Percentiles rank a stretch among this genome's conserved stretches.
These are phyloP conservation scores for Papilio dardanus DNA, from an alignment of 1,140 invertebrate species.

Conservation along the genomic window DNA sequence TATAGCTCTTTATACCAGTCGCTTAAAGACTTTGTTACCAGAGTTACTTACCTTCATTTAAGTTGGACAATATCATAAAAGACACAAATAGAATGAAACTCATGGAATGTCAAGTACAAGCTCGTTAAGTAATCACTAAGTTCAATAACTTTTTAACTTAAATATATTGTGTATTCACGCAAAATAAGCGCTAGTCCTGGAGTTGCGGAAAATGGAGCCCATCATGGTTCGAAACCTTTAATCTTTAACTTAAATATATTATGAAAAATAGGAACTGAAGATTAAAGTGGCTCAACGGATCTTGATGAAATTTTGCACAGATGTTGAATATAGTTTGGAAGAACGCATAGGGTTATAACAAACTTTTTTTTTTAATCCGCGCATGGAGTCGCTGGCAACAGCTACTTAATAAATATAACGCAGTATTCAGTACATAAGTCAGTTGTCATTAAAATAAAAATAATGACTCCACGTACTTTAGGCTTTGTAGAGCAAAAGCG, in stretches of 20 bases:
- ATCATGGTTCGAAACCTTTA: too few relatives aligned
- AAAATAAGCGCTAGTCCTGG: too few relatives aligned
- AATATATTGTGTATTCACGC: too few relatives aligned
- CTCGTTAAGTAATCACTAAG: constrained; percentile 1
- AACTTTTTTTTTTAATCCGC: not conserved
- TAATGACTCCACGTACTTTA: constrained; percentile 6
- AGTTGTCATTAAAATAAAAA: constrained; percentile 6
- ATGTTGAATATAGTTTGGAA: too few relatives aligned
- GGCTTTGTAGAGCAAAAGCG: not conserved
- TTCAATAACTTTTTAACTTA: constrained; percentile 2
- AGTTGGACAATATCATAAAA: not conserved
- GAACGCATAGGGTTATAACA: too few relatives aligned
- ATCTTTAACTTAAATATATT: too few relatives aligned
- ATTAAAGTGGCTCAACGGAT: too few relatives aligned
- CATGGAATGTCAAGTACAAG: constrained; percentile 1
- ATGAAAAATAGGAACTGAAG: too few relatives aligned
- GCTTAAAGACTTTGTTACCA: not conserved
- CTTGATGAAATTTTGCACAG: too few relatives aligned
- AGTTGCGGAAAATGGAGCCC: too few relatives aligned
- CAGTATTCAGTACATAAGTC: not conserved
- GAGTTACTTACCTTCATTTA: not conserved
- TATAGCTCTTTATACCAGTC: too few relatives aligned
- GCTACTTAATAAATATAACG: not conserved
- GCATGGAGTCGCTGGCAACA: not conserved
- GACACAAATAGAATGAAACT: constrained; percentile 7